Percentiles rank a stretch among this genome's conserved stretches.
Evolutionary conservation across 2,797 vertebrate species (phyloP).

Genomic region (Pseudochirops corinnae): DNA sequence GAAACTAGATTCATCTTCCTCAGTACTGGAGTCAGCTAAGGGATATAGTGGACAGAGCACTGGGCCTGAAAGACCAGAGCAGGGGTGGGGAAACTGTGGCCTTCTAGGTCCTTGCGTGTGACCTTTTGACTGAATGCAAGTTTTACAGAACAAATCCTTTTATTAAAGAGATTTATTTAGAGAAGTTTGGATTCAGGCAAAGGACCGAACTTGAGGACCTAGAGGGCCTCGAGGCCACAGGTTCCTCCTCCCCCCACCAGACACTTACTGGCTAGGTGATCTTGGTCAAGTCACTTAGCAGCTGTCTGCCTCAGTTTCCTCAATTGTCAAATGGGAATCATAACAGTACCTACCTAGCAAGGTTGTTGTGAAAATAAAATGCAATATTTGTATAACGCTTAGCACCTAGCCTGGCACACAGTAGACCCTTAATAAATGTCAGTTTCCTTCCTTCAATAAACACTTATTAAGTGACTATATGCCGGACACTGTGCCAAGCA

Average conservation of each 20-base stretch:
- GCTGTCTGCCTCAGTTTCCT: not conserved
- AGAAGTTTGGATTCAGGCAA: no score
- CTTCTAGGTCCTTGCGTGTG: no score
- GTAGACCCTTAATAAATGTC: not conserved
- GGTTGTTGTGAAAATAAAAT: not conserved
- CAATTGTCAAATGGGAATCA: not conserved
- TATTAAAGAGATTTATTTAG: no score
- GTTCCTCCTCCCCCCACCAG: no score
- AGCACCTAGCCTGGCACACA: not conserved
- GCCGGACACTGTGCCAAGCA: not conserved
- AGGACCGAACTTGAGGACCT: no score
- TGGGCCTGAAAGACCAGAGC: no score
- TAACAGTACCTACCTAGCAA: not conserved
- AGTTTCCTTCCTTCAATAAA: not conserved
- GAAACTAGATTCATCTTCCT: not conserved
- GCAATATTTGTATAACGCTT: not conserved
- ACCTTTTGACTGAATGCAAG: no score
- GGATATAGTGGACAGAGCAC: not conserved
- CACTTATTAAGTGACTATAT: not conserved
- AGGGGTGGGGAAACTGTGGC: no score
- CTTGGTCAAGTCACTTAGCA: not conserved
- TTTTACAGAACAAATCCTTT: no score
- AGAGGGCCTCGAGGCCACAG: no score
- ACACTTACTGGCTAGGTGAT: not conserved
- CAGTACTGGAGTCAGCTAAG: not conserved